These are phyloP conservation scores for Colossoma macropomum DNA, from an alignment of 2,113 vertebrate genomes.

Conservation along the genomic window DNA sequence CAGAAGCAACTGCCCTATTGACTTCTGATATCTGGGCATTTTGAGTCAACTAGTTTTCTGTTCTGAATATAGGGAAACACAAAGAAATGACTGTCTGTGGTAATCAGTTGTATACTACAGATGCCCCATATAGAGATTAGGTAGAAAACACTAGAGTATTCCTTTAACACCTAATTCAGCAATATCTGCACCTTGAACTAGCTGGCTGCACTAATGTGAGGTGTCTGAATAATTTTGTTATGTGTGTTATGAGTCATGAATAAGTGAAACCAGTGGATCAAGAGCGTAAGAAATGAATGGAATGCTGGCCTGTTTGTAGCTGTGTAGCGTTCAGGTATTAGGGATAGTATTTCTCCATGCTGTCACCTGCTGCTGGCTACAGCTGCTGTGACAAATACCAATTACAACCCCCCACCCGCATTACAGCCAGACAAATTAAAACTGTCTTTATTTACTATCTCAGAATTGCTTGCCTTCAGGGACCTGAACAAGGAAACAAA, in stretches of 20 bases:
- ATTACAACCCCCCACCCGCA: slow-evolving; percentile 51
- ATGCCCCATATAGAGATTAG: too few species aligned
- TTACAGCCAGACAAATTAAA: slow-evolving; percentile 25
- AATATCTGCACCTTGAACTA: too few species aligned
- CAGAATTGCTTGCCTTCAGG: slow-evolving; percentile 45
- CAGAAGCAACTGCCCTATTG: not conserved
- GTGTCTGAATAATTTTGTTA: too few species aligned
- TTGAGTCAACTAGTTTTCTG: too few species aligned
- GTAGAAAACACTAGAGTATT: too few species aligned
- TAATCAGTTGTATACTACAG: too few species aligned
- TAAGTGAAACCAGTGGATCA: not conserved
- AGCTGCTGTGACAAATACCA: slow-evolving; percentile 62
- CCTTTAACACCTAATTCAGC: too few species aligned
- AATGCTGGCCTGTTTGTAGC: not conserved
- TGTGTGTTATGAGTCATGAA: not conserved
- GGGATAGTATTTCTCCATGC: slow-evolving; percentile 17
- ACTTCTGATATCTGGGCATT: not conserved
- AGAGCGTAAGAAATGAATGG: not conserved
- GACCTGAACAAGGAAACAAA: slow-evolving; percentile 23
- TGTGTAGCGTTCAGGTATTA: not conserved
- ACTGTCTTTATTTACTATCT: slow-evolving; percentile 59
- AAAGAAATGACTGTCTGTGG: too few species aligned
- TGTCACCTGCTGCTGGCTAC: slow-evolving; percentile 52
- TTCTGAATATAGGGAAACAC: too few species aligned
- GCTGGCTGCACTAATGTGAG: too few species aligned